A percentile compares a stretch with the other conserved stretches of the same genome.
These are phyloP conservation scores for Isichthys henryi DNA, from an alignment of 2,113 vertebrate genomes.

Conservation along the genomic window DNA sequence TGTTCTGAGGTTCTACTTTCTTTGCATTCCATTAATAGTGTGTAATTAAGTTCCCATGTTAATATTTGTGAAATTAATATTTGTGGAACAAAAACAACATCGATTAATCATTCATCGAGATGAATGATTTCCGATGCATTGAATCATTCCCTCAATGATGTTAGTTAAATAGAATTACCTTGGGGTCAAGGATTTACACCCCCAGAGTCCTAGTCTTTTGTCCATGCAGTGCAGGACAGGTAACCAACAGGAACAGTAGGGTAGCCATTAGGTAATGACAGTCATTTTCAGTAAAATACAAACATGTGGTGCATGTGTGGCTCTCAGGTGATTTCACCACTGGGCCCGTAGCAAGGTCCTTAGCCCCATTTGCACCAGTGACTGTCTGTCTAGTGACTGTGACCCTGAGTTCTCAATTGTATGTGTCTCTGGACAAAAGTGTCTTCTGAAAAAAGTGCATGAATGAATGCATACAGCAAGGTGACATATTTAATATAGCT, in stretches of 20 bases:
- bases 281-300: neutral
- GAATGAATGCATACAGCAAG: neutral
- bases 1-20: neutral
- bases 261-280: neutral
- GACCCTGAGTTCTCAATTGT: neutral
- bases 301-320: too few relatives aligned
- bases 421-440: neutral
- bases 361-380: neutral
- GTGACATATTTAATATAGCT: too few relatives aligned
- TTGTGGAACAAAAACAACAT: neutral
- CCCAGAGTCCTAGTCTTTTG: neutral
- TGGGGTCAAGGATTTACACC: neutral
- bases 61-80: neutral
- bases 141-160: neutral
- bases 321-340: neutral
- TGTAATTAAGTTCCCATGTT: neutral
- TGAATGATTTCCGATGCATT: neutral
- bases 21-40: neutral
- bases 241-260: neutral
- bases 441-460: neutral
- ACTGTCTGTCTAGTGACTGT: neutral
- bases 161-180: neutral
- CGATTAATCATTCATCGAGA: neutral
- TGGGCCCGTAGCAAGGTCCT: neutral
- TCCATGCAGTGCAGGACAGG: neutral